Evolutionary conservation across 2,797 vertebrate genomes (phyloP), one percentile per base, ranked within the genome.

Genomic region (Sebastes wilsoni): DNA sequence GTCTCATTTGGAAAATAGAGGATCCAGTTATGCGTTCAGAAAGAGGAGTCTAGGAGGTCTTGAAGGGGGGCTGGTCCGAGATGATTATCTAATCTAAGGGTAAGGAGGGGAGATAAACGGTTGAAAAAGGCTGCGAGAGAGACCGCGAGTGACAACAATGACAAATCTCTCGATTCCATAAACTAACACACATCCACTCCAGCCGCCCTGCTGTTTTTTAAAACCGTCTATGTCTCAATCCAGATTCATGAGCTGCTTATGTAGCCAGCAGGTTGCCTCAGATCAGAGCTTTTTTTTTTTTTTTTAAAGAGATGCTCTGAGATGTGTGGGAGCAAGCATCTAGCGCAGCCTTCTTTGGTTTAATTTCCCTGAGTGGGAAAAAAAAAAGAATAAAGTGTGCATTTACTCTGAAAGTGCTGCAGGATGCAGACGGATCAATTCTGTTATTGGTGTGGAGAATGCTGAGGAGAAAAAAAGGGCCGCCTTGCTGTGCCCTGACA

Each of bases 1-100:
- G 86, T 87, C 82, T 92, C 79, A 88, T 93, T 88, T 91, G 84
- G 83, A 88, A 92, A 92, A 91, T 65, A 87, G 82, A 89, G 81
- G 87, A 90, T 88, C 79, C 70, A 81, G 86, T 87, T 87, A 81
- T 87, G 77, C 6, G 54, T 87, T 89, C 28, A 65, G 62, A 86
- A 77, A 71, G 66, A 65, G 82, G 64, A 64, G 72, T 83, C 76
- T 56, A 59, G 52, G 85, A 86, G 81, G 79, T 90, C 80, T 86
- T 74, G 74, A 80, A 81, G 62, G 73, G 59, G 66, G 79, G 81
- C 6, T 46, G 42, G 42, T 82, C 77, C 14, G 8, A 85, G 90
- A 91, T 88, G 72, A 81, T 84, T 87, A 93, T 91, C 89, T 77
- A 69, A 84, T 88, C 81, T 54, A 30, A 72, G 76, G 62, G 76